Evolutionary conservation across 2,888 invertebrate species (phyloP).

Genomic region (Glyphotaelius pellucidus): DNA sequence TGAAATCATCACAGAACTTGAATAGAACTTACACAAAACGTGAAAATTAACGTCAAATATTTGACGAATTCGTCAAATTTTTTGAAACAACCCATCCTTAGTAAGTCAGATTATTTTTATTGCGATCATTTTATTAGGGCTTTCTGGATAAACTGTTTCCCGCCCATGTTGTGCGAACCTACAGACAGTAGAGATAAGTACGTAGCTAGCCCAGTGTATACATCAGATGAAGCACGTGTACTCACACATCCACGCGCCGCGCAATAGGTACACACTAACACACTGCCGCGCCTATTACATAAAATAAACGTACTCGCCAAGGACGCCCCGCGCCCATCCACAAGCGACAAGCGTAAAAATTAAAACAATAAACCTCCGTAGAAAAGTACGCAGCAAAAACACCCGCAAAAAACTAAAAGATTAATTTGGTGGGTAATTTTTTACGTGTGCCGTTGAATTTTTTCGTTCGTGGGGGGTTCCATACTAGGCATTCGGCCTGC

Average conservation of each 20-base stretch:
- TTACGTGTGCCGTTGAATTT: not conserved
- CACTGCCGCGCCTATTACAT: conserved; percentile 49
- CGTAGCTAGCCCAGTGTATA: conserved; percentile 33
- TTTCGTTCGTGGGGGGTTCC: not conserved
- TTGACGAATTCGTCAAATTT: no score
- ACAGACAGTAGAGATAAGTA: conserved; percentile 3
- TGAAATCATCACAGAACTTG: no score
- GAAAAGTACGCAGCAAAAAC: conserved; percentile 27
- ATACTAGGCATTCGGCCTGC: conserved; percentile 52
- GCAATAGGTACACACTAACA: conserved; percentile 37
- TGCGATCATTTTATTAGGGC: not conserved
- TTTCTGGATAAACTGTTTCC: not conserved
- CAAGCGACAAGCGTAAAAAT: not conserved
- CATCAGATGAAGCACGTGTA: conserved; percentile 51
- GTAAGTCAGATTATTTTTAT: not conserved
- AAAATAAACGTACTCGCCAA: conserved; percentile 57
- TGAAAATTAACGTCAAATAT: no score
- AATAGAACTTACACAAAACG: no score
- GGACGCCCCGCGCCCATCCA: conserved; percentile 47
- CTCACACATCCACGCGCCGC: conserved; percentile 26
- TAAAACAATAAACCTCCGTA: not conserved
- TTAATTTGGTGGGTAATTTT: not conserved
- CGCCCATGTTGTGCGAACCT: conserved; percentile 20
- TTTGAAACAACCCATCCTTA: no score
- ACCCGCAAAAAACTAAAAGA: no score